Evolutionary conservation across 2,797 vertebrate genomes (phyloP).

Genomic region (Notoglanidium macrostoma): DNA sequence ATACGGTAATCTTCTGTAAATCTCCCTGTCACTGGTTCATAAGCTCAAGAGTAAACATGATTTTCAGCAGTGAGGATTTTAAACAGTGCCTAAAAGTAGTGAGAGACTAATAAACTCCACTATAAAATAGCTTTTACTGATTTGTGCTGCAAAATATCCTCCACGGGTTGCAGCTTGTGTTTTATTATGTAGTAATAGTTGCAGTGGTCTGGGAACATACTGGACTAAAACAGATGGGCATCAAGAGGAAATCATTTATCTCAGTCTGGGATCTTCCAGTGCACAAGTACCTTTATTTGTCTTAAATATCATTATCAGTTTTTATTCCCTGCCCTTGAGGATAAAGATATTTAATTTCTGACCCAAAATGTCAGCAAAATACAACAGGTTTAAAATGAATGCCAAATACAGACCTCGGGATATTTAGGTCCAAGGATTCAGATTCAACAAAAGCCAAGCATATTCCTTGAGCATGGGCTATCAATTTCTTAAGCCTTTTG

Average conservation of each 20-base stretch:
- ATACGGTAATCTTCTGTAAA: slow-evolving; percentile 51
- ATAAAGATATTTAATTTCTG: slow-evolving; percentile 1
- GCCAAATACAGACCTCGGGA: neutral
- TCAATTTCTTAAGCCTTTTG: slow-evolving; percentile 40
- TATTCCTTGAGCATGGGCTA: slow-evolving; percentile 42
- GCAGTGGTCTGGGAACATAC: neutral
- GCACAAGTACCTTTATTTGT: slow-evolving; percentile 5
- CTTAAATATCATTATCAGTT: neutral
- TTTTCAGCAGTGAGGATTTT: slow-evolving; percentile 64
- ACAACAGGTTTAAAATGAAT: neutral
- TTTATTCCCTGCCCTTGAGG: slow-evolving; percentile 10
- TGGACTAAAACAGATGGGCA: slow-evolving; percentile 23
- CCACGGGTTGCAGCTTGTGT: slow-evolving; percentile 6
- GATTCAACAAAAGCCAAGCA: slow-evolving; percentile 57
- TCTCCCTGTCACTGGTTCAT: slow-evolving; percentile 61
- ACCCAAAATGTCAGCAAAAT: neutral
- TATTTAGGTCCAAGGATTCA: neutral
- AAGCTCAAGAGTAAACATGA: slow-evolving; percentile 58
- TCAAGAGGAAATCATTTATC: slow-evolving; percentile 29
- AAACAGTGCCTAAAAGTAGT: slow-evolving; percentile 64
- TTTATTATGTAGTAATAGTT: slow-evolving; percentile 17
- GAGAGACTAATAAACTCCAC: slow-evolving; percentile 47
- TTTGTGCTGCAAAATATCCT: slow-evolving; percentile 20
- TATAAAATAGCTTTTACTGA: slow-evolving; percentile 36
- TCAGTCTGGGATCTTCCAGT: slow-evolving; percentile 1